A percentile compares a stretch with the other conserved stretches of the same genome.
Evolutionary conservation across 1,140 invertebrate species (phyloP).

Genomic region (Heliconius congener): DNA sequence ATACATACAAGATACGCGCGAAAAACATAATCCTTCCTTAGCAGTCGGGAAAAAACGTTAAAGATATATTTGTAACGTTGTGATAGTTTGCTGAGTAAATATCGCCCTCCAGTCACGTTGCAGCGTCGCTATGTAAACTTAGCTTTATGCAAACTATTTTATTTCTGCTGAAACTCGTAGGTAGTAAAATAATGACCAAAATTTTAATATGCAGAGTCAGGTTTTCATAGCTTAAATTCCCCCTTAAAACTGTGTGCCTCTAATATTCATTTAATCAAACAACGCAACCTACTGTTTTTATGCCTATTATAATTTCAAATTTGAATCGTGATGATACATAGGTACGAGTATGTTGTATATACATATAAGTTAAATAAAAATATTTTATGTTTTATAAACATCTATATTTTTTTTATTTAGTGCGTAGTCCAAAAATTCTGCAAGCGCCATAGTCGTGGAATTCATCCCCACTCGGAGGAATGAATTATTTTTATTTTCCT

Average conservation of each 20-base stretch:
- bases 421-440: no score
- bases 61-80: background rate
- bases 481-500: no score
- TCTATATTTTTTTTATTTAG: no score
- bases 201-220: conserved; percentile 11
- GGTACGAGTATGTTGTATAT: background rate
- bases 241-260: background rate
- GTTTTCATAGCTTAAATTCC: conserved; percentile 8
- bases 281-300: background rate
- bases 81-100: background rate
- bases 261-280: conserved; percentile 11
- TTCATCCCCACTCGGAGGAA: no score
- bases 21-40: no score
- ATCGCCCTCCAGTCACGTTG: background rate
- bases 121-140: conserved; percentile 6
- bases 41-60: no score
- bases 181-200: conserved; percentile 12
- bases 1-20: no score
- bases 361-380: background rate
- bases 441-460: no score
- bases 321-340: background rate
- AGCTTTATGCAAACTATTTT: conserved; percentile 5
- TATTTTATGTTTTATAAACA: no score
- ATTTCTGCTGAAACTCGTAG: conserved; percentile 13
- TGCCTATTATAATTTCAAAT: background rate